Percentiles rank a stretch among this genome's conserved stretches.
Conservation (phyloP, 1,140 invertebrate species). For the Calycopis cecrops region DNA sequence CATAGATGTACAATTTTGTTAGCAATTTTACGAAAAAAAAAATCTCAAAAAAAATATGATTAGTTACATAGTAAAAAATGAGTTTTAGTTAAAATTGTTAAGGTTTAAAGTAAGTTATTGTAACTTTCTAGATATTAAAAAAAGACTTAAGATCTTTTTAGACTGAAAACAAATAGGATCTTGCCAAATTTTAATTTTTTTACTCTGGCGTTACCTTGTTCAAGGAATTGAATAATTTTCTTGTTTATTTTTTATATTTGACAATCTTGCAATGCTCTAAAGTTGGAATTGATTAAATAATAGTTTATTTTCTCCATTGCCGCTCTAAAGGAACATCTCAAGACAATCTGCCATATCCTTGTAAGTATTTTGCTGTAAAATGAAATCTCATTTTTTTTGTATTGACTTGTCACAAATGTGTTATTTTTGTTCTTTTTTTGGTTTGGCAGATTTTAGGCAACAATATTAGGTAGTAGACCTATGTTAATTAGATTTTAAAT, state of each 20-base stretch:
- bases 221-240: neutral
- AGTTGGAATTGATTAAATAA: slow-evolving; percentile 16
- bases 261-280: slow-evolving; percentile 27
- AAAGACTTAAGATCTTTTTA: slow-evolving; percentile 28
- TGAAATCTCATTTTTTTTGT: slow-evolving; percentile 13
- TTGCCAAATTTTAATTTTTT: slow-evolving; percentile 48
- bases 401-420: slow-evolving; percentile 18
- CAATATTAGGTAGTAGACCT: slow-evolving; percentile 12
- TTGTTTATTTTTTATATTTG: slow-evolving; percentile 25
- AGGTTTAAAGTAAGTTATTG: too few species aligned
- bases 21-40: slow-evolving; percentile 1
- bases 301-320: slow-evolving; percentile 37
- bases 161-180: slow-evolving; percentile 49
- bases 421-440: slow-evolving; percentile 12
- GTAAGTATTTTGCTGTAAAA: slow-evolving; percentile 45
- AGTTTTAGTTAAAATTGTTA: neutral
- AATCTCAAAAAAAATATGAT: slow-evolving; percentile 17
- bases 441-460: slow-evolving; percentile 31
- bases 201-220: neutral
- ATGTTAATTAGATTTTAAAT: slow-evolving; percentile 12
- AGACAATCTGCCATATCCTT: slow-evolving; percentile 66
- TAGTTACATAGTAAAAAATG: slow-evolving; percentile 5
- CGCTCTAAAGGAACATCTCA: slow-evolving; percentile 63
- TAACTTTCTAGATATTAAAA: slow-evolving; percentile 14
- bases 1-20: slow-evolving; percentile 11